Base-by-base conservation (phyloP, 2,888 invertebrate species). In the Malacosoma neustria region DNA sequence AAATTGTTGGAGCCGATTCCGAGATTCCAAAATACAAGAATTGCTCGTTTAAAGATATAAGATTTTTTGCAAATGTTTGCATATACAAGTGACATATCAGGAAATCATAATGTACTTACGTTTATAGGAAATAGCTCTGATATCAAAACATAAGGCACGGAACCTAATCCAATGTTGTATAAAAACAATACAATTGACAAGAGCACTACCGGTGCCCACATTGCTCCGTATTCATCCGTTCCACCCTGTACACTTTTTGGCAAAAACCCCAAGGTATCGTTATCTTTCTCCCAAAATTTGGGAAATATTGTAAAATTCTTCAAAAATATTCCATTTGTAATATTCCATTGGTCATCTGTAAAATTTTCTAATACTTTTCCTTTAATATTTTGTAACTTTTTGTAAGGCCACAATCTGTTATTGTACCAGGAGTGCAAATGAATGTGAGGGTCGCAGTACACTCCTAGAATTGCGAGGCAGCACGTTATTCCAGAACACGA, bases 91-190 rank as follows among this genome's bases (percentile, higher is more conserved):
- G n/a, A n/a, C n/a, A n/a, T n/a, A n/a, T n/a, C n/a, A n/a, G n/a
- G n/a, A n/a, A n/a, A n/a, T n/a, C n/a, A n/a, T 6, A 14, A 11
- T 30, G 45, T 61, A 82, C 85, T 80, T 39, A 85, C 85, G 54
- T 81, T 73, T 9, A 76, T 64, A 31, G 74, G 56, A 66, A 85
- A 85, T 37, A 84, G 45, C 36, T 85, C 85, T 13, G 82, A 72
- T 40, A 82, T 69, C 39, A 85, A 59, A 15, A 85, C 81, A 49
- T 72, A 84, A 68, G 85, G 85, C 63, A 85, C 77, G 6, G 85
- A 82, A 42, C 85, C 85, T 49, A 85, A 60, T 33, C 85, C 85
- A 34, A 84, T 71, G 40, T 85, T 85, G 49, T 80, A 85, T 40
- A 85, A 54, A 51, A 85, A 85, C 30, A 84, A 46, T 34, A 75